phyloP scores from a whole-genome alignment of 1,140 invertebrate species.

The Anastatus disparis region DNA sequence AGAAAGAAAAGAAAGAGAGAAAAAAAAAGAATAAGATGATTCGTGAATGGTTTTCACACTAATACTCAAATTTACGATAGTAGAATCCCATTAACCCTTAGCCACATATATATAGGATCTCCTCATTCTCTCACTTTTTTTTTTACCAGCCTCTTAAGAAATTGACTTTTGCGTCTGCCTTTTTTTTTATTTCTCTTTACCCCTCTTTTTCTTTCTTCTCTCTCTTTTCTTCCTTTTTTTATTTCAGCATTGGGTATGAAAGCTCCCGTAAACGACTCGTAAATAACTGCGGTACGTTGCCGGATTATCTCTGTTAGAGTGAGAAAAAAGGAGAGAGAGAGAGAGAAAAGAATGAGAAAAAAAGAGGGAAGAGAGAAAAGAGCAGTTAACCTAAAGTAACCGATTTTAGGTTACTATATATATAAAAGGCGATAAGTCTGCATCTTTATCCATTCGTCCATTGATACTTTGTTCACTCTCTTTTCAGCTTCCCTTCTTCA shows the following conservation, averaged over 20 bases:
- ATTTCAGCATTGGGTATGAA: not conserved
- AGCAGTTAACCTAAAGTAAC: slow-evolving; percentile 18
- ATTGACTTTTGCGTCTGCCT: slow-evolving; percentile 42
- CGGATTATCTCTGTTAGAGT: slow-evolving; percentile 28
- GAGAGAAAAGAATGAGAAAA: no score
- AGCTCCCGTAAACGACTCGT: slow-evolving; percentile 38
- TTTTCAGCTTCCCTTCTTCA: no score
- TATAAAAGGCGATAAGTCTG: slow-evolving; percentile 32
- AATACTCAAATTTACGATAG: slow-evolving; percentile 51
- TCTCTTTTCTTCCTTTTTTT: not conserved
- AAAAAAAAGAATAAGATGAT: no score
- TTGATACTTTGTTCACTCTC: slow-evolving; percentile 14
- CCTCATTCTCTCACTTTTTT: slow-evolving; percentile 20
- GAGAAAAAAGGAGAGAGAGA: not conserved
- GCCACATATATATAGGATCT: not conserved
- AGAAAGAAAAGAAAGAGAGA: no score
- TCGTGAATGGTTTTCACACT: slow-evolving; percentile 48
- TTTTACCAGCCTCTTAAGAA: slow-evolving; percentile 28
- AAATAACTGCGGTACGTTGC: slow-evolving; percentile 34
- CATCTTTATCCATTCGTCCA: slow-evolving; percentile 19
- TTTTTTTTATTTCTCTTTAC: slow-evolving; percentile 25
- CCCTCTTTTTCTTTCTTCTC: slow-evolving; percentile 25
- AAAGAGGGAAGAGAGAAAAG: slow-evolving; percentile 7
- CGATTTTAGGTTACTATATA: slow-evolving; percentile 31
- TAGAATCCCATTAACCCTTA: slow-evolving; percentile 46